phyloP scores from a whole-genome alignment of 35 echinoderm and acorn worm genomes.

The Lytechinus variegatus region DNA sequence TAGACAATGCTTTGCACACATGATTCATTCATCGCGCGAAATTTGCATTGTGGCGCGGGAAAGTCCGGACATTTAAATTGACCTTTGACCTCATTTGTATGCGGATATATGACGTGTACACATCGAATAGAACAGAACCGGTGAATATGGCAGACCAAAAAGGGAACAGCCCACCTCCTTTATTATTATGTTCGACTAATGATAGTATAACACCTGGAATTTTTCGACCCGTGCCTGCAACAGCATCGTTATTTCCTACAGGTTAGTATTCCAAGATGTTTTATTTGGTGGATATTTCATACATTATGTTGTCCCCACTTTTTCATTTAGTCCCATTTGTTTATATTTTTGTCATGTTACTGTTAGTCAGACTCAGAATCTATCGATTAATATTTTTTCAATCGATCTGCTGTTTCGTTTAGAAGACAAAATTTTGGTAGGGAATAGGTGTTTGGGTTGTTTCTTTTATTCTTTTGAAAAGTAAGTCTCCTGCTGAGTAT shows the following conservation, averaged over 20 bases:
- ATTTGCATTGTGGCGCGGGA: conserved; percentile 37
- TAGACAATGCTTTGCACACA: conserved; percentile 24
- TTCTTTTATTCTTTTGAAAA: no score
- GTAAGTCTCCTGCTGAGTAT: no score
- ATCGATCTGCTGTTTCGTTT: no score
- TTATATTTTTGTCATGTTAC: not conserved
- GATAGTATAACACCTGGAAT: conserved; percentile 71
- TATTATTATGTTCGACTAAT: conserved; percentile 72
- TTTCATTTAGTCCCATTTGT: not conserved
- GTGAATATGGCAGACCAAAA: conserved; percentile 82
- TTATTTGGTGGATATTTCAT: not conserved
- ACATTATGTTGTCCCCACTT: not conserved
- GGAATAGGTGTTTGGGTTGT: no score
- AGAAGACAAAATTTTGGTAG: no score
- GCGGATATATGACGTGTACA: conserved; percentile 37
- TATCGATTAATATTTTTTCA: no score
- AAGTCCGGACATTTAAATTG: conserved; percentile 43
- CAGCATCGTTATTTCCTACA: conserved; percentile 85
- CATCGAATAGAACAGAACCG: not conserved
- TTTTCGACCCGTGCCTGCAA: conserved; percentile 83
- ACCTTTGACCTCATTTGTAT: conserved; percentile 24
- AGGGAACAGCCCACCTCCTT: conserved; percentile 71
- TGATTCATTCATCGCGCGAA: conserved; percentile 51
- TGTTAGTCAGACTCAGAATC: no score
- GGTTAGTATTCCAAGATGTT: conserved; percentile 28